Percentiles rank a stretch among this genome's conserved stretches.
phyloP scores from a whole-genome alignment of 30 jellyfish, hydroid and myxozoan species.

The Aurelia sp. region DNA sequence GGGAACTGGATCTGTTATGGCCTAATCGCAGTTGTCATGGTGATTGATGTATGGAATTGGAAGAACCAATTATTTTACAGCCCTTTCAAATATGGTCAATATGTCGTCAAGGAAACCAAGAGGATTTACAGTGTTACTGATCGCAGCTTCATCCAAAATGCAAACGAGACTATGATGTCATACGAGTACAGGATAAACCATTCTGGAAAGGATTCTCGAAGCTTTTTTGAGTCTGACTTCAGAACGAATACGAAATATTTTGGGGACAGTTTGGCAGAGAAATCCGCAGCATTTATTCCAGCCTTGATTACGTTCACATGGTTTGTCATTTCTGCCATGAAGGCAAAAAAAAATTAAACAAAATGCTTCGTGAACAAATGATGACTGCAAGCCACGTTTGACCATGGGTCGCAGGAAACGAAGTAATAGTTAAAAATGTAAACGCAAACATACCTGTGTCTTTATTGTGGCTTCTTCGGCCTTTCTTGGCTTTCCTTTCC shows the following conservation, averaged over 20 bases:
- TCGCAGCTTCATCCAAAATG: constrained; percentile 8
- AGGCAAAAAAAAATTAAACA: background rate
- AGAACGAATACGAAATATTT: background rate
- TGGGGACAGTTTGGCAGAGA: constrained; percentile 42
- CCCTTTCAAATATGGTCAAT: constrained; percentile 47
- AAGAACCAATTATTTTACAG: constrained; percentile 53
- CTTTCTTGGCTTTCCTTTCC: too few relatives aligned
- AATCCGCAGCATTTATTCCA: constrained; percentile 38
- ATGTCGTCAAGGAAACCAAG: background rate
- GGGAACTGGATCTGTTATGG: constrained; percentile 69
- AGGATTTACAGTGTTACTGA: constrained; percentile 36
- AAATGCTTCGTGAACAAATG: background rate
- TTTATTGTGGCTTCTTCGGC: too few relatives aligned
- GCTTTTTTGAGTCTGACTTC: background rate
- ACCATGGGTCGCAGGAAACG: too few relatives aligned
- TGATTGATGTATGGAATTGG: constrained; percentile 45
- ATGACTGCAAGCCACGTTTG: background rate
- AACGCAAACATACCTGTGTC: too few relatives aligned
- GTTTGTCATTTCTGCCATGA: constrained; percentile 16
- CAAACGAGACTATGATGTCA: constrained; percentile 25
- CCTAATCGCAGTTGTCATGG: constrained; percentile 29
- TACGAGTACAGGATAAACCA: constrained; percentile 1
- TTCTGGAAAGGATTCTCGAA: background rate
- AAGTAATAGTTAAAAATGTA: too few relatives aligned
- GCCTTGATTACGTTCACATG: constrained; percentile 4